These are phyloP conservation scores for Tipula helvola DNA, from an alignment of 2,888 invertebrate genomes.

Conservation along the genomic window DNA sequence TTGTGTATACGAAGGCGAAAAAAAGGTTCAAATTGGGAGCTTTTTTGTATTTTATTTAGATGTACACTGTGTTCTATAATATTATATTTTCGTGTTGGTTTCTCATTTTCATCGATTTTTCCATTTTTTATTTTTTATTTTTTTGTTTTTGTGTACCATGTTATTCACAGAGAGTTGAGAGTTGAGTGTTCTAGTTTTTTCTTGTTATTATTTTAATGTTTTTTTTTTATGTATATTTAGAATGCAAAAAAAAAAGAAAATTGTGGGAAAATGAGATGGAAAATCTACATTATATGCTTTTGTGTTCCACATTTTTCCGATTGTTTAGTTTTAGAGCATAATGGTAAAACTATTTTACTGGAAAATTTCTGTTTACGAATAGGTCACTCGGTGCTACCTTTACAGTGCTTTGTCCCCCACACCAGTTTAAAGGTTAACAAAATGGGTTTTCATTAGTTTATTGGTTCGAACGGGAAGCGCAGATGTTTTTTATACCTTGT, in stretches of 20 bases:
- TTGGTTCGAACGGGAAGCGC: background rate
- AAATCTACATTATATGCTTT: background rate
- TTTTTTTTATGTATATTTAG: background rate
- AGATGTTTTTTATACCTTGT: background rate
- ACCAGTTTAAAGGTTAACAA: background rate
- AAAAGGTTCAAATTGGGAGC: background rate
- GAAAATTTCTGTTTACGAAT: background rate
- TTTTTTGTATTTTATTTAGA: background rate
- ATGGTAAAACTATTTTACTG: background rate
- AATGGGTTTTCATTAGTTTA: background rate
- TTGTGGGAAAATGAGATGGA: background rate
- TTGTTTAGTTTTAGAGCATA: background rate
- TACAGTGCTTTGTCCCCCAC: background rate
- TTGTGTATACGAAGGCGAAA: background rate
- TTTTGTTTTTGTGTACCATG: background rate
- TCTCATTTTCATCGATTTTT: conserved; percentile 9
- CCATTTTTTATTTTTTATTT: background rate
- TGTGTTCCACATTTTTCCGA: background rate
- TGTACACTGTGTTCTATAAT: background rate
- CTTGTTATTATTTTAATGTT: background rate
- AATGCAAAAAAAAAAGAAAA: background rate
- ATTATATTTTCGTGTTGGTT: background rate
- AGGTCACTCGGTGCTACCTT: background rate
- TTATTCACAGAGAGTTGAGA: background rate
- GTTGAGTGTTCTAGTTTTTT: conserved; percentile 6